Percentiles rank a stretch among this genome's conserved stretches.
phyloP scores from a whole-genome alignment of 23 tunicate genomes.

The Halocynthia roretzi region DNA sequence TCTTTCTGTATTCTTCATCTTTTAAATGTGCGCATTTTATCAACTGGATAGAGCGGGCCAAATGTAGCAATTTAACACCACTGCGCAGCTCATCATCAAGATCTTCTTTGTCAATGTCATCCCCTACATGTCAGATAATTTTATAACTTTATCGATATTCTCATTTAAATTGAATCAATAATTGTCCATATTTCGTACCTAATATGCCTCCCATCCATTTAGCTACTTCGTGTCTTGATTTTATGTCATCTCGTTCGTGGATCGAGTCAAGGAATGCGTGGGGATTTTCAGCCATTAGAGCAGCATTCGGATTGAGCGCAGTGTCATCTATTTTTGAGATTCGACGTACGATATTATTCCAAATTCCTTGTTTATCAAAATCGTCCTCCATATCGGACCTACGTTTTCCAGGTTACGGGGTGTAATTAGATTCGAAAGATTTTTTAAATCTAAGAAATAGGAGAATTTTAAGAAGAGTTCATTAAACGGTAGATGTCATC shows the following conservation, averaged over 20 bases:
- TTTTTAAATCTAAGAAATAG: too few species aligned
- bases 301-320: background rate
- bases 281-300: conserved; percentile 15
- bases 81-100: conserved; percentile 10
- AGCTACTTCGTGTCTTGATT: conserved; percentile 16
- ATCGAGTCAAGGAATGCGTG: conserved; percentile 5
- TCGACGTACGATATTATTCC: too few species aligned
- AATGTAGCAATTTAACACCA: conserved; percentile 22
- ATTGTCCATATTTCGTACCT: conserved; percentile 11
- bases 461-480: too few species aligned
- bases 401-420: too few species aligned
- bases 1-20: conserved; percentile 7
- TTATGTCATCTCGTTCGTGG: conserved; percentile 3
- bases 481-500: too few species aligned
- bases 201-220: conserved; percentile 31
- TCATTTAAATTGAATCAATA: too few species aligned
- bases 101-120: background rate
- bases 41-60: conserved; percentile 24
- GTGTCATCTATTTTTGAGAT: background rate
- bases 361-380: too few species aligned
- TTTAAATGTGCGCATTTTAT: conserved; percentile 10
- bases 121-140: conserved; percentile 11
- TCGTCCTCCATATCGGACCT: too few species aligned
- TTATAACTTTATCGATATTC: too few species aligned
- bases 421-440: too few species aligned